Evolutionary conservation across 1,140 invertebrate genomes (phyloP), one percentile per base, ranked within the genome.

Genomic region (Drosophila pseudoobscura): DNA sequence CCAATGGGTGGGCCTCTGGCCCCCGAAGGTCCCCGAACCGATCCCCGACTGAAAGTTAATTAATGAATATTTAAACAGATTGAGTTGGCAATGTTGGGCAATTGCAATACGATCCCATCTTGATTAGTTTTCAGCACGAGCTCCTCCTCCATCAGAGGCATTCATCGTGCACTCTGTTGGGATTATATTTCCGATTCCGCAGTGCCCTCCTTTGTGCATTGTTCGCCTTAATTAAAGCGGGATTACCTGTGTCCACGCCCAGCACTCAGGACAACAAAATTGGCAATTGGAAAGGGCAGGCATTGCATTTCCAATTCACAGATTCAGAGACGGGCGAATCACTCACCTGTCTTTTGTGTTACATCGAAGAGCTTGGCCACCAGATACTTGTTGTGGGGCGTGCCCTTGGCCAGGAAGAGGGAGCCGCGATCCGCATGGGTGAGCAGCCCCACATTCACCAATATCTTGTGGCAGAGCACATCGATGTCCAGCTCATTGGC

Each of bases 401-500:
- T 93, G 8, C 97, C 97, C 87, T 97, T 95, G 0, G 96, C 96
- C 53, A 98, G 92, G 92, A 98, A 98, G 57, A 98, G 92, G 57
- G 96, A 97, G 8, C 97, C 97, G 17, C 97, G 92, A 91, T 98
- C 97, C 1, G 97, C 97, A 66, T 96, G 94, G 3, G 97, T 98
- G 46, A 98, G 93, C 56, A 97, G 92, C 45, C 96, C 95, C 2
- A 98, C 97, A 92, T 98, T 98, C 15, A 97, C 96, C 24, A 98
- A 93, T 75, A 98, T 98, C 93, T 98, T 98, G 92, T 98, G 97
- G 90, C 97, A 98, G 5, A 98, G 94, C 9, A 96, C 95, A 92
- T 98, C 96, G 83, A 98, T 97, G 90, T 98, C 97, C 85, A 98
- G 91, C 92, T 98, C 97, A 91, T 97, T 98, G 64, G 97, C 96